A percentile compares a stretch with the other conserved stretches of the same genome.
These are phyloP conservation scores for Archegozetes longisetosus DNA, from an alignment of 1,140 invertebrate genomes.

Conservation along the genomic window DNA sequence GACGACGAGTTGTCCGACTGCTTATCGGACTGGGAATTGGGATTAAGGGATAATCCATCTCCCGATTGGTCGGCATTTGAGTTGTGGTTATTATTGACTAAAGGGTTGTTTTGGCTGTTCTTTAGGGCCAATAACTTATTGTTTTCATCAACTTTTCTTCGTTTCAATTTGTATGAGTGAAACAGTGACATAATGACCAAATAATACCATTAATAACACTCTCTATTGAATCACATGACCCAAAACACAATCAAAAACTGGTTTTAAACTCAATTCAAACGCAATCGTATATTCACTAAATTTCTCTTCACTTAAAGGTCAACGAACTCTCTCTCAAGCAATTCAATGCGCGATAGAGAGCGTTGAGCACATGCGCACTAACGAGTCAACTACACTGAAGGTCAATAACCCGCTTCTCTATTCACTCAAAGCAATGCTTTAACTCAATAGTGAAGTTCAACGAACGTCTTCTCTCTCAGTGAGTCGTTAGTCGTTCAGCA, in stretches of 20 bases:
- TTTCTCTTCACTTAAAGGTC: neutral
- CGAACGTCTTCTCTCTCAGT: no score
- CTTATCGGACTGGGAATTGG: conserved; percentile 36
- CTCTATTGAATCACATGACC: no score
- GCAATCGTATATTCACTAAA: no score
- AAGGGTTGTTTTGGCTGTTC: neutral
- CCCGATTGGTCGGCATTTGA: neutral
- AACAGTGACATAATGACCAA: conserved; percentile 71
- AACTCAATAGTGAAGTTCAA: no score
- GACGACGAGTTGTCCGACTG: conserved; percentile 28
- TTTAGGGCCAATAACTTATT: conserved; percentile 25
- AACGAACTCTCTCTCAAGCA: neutral
- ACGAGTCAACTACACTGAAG: neutral
- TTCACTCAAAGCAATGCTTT: no score
- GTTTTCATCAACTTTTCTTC: conserved; percentile 73
- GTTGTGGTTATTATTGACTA: neutral
- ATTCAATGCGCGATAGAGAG: neutral
- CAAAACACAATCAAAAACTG: no score
- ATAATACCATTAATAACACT: no score
- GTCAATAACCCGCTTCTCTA: neutral
- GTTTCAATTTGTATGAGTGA: conserved; percentile 93
- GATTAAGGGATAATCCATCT: neutral
- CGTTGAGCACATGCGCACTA: neutral
- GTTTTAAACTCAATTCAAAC: no score
- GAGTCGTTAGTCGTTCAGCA: neutral